A percentile compares a stretch with the other conserved stretches of the same genome.
Evolutionary conservation across 2,797 vertebrate species (phyloP).

Genomic region (Sebastes hubbsi): DNA sequence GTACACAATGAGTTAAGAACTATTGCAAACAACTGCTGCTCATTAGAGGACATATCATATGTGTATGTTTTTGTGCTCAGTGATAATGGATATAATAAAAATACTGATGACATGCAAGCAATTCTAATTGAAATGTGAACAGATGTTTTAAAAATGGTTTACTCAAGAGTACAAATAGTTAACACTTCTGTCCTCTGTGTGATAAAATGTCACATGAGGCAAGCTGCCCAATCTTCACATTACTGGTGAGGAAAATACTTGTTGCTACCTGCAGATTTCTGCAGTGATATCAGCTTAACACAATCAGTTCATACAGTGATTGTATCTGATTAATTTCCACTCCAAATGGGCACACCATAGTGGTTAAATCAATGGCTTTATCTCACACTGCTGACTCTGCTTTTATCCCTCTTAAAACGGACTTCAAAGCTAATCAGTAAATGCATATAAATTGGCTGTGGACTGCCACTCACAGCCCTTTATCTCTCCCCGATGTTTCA

Average conservation of each 20-base stretch:
- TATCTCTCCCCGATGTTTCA: conserved; percentile 51
- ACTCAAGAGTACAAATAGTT: conserved; percentile 25
- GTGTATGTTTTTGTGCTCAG: not conserved
- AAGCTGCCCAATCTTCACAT: conserved; percentile 42
- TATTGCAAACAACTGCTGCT: conserved; percentile 47
- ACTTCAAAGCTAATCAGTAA: conserved; percentile 49
- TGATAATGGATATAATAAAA: not conserved
- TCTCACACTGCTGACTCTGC: conserved; percentile 8
- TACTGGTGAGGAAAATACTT: not conserved
- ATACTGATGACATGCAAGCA: conserved; percentile 7
- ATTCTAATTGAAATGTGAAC: conserved; percentile 35
- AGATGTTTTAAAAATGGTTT: conserved; percentile 16
- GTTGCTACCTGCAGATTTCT: conserved; percentile 26
- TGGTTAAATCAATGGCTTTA: conserved; percentile 23
- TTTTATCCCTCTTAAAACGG: conserved; percentile 51
- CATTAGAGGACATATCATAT: conserved; percentile 25
- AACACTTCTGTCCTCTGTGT: not conserved
- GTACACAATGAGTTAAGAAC: conserved; percentile 39
- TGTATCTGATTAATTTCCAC: conserved; percentile 17
- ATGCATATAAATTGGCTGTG: not conserved
- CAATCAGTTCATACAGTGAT: conserved; percentile 2
- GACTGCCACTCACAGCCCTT: conserved; percentile 17
- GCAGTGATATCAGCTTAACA: conserved; percentile 12
- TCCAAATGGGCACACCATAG: not conserved
- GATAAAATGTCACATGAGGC: not conserved